Conservation (phyloP, 2,113 vertebrate genomes). For the Elanus axillaris region DNA sequence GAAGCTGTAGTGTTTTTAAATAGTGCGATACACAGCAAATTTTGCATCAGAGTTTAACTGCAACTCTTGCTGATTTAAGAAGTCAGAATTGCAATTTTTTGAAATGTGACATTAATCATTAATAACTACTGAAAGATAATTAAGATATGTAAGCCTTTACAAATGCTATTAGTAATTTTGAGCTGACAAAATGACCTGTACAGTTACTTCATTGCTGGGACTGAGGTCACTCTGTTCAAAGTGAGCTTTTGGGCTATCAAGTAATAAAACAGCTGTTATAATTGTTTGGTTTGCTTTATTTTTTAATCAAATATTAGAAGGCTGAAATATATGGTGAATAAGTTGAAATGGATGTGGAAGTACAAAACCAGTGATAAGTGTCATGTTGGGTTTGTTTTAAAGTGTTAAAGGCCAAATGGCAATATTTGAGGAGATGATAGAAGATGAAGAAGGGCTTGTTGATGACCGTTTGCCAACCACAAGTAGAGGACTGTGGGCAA, state of each 20-base stretch:
- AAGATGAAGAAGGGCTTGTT: conserved; percentile 93
- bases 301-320: not conserved
- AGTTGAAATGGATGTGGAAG: not conserved
- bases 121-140: not conserved
- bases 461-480: conserved; percentile 94
- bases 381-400: not conserved
- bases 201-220: not conserved
- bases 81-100: not conserved
- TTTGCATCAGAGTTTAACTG: not conserved
- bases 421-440: conserved; percentile 98
- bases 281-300: not conserved
- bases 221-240: not conserved
- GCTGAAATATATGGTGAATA: not conserved
- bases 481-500: conserved; percentile 91
- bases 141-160: not conserved
- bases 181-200: not conserved
- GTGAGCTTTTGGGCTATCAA: not conserved
- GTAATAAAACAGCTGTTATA: not conserved
- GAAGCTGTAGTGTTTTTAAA: not conserved
- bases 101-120: not conserved
- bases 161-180: not conserved
- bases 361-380: not conserved
- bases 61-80: not conserved
- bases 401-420: conserved; percentile 95
- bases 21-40: not conserved